phyloP scores from a whole-genome alignment of 2,888 invertebrate species.

The Rhogogaster chlorosoma region DNA sequence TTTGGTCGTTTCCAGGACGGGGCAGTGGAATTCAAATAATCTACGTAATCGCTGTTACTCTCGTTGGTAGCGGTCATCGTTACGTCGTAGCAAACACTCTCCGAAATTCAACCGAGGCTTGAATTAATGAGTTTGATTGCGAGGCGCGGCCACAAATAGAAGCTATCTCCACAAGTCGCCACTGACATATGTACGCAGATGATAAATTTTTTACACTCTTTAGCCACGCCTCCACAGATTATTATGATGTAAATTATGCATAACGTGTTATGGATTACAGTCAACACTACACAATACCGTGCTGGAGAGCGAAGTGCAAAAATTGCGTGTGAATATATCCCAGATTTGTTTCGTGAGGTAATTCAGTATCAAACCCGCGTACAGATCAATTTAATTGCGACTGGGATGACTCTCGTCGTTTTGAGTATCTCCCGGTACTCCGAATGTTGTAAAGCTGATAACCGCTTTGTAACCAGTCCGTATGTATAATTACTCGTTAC shows the following conservation, averaged over 20 bases:
- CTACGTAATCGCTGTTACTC: slow-evolving; percentile 52
- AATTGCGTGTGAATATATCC: neutral
- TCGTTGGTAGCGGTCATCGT: slow-evolving; percentile 44
- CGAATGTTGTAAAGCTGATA: neutral
- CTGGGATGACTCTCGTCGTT: neutral
- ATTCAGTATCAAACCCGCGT: too few species aligned
- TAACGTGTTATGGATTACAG: neutral
- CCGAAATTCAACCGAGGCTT: neutral
- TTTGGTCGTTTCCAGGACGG: slow-evolving; percentile 59
- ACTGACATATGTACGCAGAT: neutral
- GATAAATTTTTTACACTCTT: neutral
- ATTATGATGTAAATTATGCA: neutral
- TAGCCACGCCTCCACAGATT: neutral
- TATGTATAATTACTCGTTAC: neutral
- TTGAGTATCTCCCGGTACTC: neutral
- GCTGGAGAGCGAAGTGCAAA: neutral
- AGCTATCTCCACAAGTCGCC: neutral
- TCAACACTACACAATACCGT: neutral
- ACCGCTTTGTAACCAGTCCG: neutral
- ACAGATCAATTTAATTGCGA: neutral
- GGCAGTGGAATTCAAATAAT: neutral
- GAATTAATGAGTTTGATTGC: neutral
- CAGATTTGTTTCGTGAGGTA: too few species aligned
- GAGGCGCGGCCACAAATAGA: neutral
- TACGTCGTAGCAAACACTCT: neutral